Percentiles rank a stretch among this genome's conserved stretches.
Conservation (phyloP, 2,888 invertebrate genomes). For the Carabus problematicus region DNA sequence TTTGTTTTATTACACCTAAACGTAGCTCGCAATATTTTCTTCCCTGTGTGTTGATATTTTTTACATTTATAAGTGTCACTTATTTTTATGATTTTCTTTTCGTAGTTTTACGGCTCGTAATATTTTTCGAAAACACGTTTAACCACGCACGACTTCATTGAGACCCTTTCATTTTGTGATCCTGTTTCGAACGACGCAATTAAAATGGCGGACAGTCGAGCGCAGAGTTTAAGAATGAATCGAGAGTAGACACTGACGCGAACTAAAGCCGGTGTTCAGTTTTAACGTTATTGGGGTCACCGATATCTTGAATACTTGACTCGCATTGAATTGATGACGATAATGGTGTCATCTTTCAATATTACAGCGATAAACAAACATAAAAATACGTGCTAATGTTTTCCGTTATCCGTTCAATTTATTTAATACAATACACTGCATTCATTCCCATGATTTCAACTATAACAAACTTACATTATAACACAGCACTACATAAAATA, state of each 20-base stretch:
- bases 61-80: conserved; percentile 27
- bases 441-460: neutral
- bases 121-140: conserved; percentile 31
- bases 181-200: conserved; percentile 13
- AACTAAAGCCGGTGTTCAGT: conserved; percentile 14
- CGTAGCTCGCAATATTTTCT: conserved; percentile 6
- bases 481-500: too few relatives aligned
- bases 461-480: neutral
- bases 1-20: conserved; percentile 28
- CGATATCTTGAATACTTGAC: conserved; percentile 21
- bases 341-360: conserved; percentile 41
- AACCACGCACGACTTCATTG: conserved; percentile 35
- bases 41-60: neutral
- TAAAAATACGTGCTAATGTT: conserved; percentile 18
- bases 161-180: conserved; percentile 22
- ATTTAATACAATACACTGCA: neutral
- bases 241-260: conserved; percentile 11
- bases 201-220: neutral
- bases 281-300: conserved; percentile 32
- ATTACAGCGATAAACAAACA: conserved; percentile 24
- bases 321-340: conserved; percentile 8
- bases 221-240: conserved; percentile 24
- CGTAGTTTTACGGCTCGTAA: neutral
- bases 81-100: conserved; percentile 28
- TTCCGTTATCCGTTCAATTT: neutral